These are phyloP conservation scores for Pomatostomus ruficeps DNA, from an alignment of 2,113 vertebrate species.

Conservation along the genomic window DNA sequence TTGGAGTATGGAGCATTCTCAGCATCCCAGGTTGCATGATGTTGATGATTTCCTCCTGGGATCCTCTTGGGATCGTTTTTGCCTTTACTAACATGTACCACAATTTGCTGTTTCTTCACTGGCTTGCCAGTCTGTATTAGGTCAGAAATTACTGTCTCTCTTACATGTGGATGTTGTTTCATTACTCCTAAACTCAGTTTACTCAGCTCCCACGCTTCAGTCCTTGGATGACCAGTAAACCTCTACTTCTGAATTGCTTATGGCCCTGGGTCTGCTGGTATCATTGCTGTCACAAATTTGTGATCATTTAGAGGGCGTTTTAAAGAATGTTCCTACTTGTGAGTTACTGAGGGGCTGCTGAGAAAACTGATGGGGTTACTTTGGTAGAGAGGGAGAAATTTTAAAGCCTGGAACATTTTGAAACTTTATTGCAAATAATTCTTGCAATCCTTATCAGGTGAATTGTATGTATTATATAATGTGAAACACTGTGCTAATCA, in stretches of 20 bases:
- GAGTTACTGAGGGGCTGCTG: background rate
- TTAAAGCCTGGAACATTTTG: background rate
- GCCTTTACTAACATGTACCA: background rate
- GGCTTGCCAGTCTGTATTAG: background rate
- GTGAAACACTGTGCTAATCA: background rate
- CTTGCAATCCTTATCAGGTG: background rate
- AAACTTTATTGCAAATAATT: background rate
- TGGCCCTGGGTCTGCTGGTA: background rate
- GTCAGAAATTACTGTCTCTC: background rate
- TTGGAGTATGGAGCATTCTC: background rate
- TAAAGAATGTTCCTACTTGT: background rate
- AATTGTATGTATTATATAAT: slow-evolving; percentile 14
- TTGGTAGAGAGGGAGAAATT: background rate
- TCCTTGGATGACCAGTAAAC: background rate
- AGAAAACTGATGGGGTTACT: background rate
- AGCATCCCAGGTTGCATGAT: fast-evolving
- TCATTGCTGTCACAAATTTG: background rate
- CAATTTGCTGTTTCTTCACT: background rate
- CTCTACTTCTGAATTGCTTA: background rate
- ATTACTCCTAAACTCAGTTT: background rate
- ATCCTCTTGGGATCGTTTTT: background rate
- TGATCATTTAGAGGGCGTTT: background rate
- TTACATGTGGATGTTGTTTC: background rate
- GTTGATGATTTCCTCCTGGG: background rate
- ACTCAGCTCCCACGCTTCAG: background rate